Evolutionary conservation across 2,797 vertebrate genomes (phyloP), one percentile per base, ranked within the genome.

Genomic region (Loris lydekkerianus): DNA sequence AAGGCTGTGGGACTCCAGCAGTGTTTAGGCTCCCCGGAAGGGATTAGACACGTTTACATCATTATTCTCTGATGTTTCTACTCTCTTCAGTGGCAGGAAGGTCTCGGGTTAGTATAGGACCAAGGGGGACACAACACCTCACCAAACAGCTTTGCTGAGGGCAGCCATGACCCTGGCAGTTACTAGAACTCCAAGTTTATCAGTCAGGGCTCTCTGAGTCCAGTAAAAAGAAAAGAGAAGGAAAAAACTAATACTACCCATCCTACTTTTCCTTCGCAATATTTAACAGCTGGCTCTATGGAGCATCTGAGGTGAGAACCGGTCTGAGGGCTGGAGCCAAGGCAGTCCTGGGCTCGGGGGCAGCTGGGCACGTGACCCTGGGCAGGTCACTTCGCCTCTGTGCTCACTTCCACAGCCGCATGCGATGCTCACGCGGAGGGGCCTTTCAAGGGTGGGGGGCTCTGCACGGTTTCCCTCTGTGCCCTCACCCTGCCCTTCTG

Each of bases 401-500:
- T 23, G 17, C 15, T 43, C 1, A 10, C 65, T 63, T 81, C 21
- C 13, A 18, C 34, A 20, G 2, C 63, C 21, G 5, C 8, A 20
- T 1, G 5, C 1, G 37, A 8, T 18, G n/a, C n/a, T 20, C 13
- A 6, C 4, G 0, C 43, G 21, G 15, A 0, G 21, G 88, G 1
- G 13, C 13, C 72, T 70, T 2, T 29, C 85, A 13, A 9, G 13
- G 37, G 49, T 53, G 4, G 11, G 1, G 2, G 0, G 5, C 82
- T 56, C 25, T 9, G 0, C 0, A 0, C 0, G 0, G 27, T 43
- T 40, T 21, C 60, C 18, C 65, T 8, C 65, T 15, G 3, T 8
- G 63, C 63, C 40, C 29, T 70, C 18, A 4, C 34, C 63, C 56
- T 2, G 1, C 31, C 61, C 21, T 7, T 13, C 9, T 65, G 82